Evolutionary conservation across 64 coral and sea anemone genomes (phyloP).

Genomic region (Dendrophyllia cribrosa): DNA sequence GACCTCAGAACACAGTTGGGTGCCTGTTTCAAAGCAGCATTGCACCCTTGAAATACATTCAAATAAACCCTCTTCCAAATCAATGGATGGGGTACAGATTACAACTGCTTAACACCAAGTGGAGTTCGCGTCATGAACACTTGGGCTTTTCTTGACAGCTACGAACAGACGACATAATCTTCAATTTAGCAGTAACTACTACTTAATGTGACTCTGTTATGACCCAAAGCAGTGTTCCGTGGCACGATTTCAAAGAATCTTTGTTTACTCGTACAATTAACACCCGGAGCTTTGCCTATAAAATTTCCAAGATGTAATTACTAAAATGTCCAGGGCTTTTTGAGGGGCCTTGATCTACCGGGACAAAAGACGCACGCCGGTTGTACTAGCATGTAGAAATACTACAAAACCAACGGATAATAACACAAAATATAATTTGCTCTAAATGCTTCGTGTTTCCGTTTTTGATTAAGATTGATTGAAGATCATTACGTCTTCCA

Average conservation of each 20-base stretch:
- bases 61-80: background rate
- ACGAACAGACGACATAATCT: background rate
- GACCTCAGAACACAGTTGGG: background rate
- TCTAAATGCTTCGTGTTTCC: background rate
- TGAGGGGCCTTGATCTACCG: background rate
- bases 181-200: background rate
- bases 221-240: background rate
- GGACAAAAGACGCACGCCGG: background rate
- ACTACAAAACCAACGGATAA: background rate
- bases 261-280: background rate
- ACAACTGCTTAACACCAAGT: background rate
- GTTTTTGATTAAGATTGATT: background rate
- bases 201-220: background rate
- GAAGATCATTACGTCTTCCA: no score
- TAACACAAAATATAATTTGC: background rate
- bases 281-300: background rate
- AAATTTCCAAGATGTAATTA: background rate
- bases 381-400: background rate
- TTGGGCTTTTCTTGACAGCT: background rate
- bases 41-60: background rate
- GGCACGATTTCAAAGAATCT: background rate
- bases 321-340: background rate
- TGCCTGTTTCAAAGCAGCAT: background rate
- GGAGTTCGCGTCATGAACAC: background rate
- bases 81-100: background rate